A percentile compares a stretch with the other conserved stretches of the same genome.
Evolutionary conservation across 2,113 vertebrate species (phyloP).

Genomic region (Cryptotis parvus): DNA sequence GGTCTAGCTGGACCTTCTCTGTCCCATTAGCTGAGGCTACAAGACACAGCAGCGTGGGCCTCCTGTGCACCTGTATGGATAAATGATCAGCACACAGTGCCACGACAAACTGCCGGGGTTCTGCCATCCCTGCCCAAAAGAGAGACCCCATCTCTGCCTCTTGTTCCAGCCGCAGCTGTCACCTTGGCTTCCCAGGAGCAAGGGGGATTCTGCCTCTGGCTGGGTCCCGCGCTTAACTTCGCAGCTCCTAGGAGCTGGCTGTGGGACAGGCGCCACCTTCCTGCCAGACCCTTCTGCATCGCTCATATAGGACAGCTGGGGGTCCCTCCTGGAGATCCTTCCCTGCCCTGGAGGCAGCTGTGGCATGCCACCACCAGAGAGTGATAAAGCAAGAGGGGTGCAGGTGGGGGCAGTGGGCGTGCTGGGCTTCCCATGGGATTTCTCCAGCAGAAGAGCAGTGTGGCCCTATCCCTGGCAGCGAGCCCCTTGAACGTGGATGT

Average conservation of each 20-base stretch:
- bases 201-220: constrained; percentile 59
- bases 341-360: background rate
- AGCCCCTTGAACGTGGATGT: background rate
- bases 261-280: too few relatives aligned
- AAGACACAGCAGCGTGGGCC: too few relatives aligned
- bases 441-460: background rate
- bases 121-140: constrained; percentile 19
- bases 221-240: constrained; percentile 56
- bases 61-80: too few relatives aligned
- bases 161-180: background rate
- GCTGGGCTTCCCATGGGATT: background rate
- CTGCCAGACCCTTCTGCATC: constrained; percentile 48
- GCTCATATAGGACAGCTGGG: background rate
- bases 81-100: too few relatives aligned
- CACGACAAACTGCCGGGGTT: too few relatives aligned
- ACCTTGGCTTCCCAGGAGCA: background rate
- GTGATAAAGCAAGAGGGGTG: background rate
- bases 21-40: too few relatives aligned
- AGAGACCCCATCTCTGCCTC: constrained; percentile 22
- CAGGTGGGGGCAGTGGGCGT: too few relatives aligned
- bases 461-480: background rate
- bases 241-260: constrained; percentile 44
- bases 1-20: too few relatives aligned
- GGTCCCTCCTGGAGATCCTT: too few relatives aligned
- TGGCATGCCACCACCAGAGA: background rate